A percentile compares a stretch with the other conserved stretches of the same genome.
Evolutionary conservation across 2,113 vertebrate species (phyloP).

Genomic region (Eonycteris spelaea): DNA sequence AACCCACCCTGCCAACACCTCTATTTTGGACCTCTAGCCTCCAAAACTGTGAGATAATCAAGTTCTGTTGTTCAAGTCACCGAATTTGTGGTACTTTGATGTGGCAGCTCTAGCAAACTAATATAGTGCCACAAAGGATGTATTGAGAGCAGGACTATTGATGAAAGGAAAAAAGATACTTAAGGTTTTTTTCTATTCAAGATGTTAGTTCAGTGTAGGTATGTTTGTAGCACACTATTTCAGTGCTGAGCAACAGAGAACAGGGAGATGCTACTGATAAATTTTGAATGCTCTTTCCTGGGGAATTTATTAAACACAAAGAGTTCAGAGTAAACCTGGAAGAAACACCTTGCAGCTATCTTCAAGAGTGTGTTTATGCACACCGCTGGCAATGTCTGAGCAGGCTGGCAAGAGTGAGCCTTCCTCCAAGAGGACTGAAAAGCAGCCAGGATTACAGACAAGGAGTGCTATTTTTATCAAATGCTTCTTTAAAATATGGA

Average conservation of each 20-base stretch:
- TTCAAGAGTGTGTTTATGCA: background rate
- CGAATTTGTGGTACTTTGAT: background rate
- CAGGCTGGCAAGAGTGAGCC: too few species aligned
- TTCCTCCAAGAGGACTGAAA: background rate
- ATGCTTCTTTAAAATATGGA: background rate
- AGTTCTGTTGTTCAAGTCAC: background rate
- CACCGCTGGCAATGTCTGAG: background rate
- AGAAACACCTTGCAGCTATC: background rate
- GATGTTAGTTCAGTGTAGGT: background rate
- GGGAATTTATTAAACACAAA: background rate
- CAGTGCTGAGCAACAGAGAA: background rate
- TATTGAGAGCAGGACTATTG: background rate
- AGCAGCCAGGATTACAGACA: background rate
- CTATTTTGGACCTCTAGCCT: background rate
- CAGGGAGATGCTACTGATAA: background rate
- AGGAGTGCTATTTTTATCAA: background rate
- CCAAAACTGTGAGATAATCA: background rate
- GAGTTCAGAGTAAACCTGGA: background rate
- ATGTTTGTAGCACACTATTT: background rate
- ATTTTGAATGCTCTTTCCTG: background rate
- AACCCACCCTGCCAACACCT: background rate
- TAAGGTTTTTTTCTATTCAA: constrained; percentile 22
- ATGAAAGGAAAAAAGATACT: background rate
- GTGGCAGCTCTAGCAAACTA: background rate
- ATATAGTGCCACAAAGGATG: background rate